Percentiles rank a stretch among this genome's conserved stretches.
Evolutionary conservation across 2,797 vertebrate genomes (phyloP).

Genomic region (Neostethus bicornis): DNA sequence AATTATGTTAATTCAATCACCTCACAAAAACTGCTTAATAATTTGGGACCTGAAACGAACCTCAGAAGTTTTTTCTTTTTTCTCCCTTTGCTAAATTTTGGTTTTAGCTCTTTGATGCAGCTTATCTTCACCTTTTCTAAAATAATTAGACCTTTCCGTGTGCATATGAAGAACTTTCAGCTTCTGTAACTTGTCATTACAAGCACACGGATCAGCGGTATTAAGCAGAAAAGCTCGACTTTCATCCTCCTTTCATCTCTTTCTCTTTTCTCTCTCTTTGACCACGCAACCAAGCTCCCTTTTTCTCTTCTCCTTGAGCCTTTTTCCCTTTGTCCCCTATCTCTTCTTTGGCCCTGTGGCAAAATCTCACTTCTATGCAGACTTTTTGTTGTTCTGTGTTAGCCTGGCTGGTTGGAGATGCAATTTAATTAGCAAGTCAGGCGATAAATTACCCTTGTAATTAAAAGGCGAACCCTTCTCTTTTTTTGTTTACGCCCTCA

Average conservation of each 20-base stretch:
- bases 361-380: constrained; percentile 20
- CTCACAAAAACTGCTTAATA: background rate
- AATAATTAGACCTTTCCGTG: constrained; percentile 43
- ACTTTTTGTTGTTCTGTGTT: constrained; percentile 33
- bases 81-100: background rate
- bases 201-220: constrained; percentile 22
- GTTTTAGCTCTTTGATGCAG: background rate
- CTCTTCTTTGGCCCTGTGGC: constrained; percentile 13
- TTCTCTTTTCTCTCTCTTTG: constrained; percentile 14
- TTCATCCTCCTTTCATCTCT: constrained; percentile 18
- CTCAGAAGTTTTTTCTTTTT: background rate
- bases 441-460: constrained; percentile 63
- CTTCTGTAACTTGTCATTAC: constrained; percentile 30
- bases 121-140: constrained; percentile 30
- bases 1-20: background rate
- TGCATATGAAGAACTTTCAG: constrained; percentile 22
- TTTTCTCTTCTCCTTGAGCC: constrained; percentile 20
- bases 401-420: constrained; percentile 44
- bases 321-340: constrained; percentile 10
- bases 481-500: constrained; percentile 44
- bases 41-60: background rate
- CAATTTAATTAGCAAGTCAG: constrained; percentile 70
- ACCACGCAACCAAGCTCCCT: constrained; percentile 19
- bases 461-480: constrained; percentile 48
- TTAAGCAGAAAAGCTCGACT: constrained; percentile 17